Evolutionary conservation across 2,888 invertebrate species (phyloP).

Genomic region (Artemia sinica): DNA sequence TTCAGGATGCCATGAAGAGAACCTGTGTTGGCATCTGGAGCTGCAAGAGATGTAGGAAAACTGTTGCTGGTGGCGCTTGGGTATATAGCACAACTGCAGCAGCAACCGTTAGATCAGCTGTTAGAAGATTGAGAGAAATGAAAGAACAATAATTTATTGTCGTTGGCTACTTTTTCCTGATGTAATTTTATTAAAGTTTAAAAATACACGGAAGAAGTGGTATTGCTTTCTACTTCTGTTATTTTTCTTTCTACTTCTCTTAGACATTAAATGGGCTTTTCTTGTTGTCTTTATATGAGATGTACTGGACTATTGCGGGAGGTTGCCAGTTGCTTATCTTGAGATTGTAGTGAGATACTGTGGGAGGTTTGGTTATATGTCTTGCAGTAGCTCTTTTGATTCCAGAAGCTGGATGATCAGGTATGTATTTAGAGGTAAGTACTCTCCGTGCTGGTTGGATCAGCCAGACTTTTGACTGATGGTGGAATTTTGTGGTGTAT

Average conservation of each 20-base stretch:
- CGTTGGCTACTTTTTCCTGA: slow-evolving; percentile 5
- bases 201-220: background rate
- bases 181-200: background rate
- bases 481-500: too few species aligned
- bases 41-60: slow-evolving; percentile 89
- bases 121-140: slow-evolving; percentile 85
- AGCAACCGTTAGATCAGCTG: slow-evolving; percentile 89
- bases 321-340: too few species aligned
- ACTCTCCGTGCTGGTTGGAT: too few species aligned
- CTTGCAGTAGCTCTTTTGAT: too few species aligned
- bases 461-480: too few species aligned
- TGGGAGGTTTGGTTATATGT: too few species aligned
- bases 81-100: slow-evolving; percentile 96
- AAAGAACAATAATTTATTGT: slow-evolving; percentile 45
- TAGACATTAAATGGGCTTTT: background rate
- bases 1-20: slow-evolving; percentile 93
- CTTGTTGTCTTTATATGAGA: too few species aligned
- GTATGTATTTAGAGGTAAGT: too few species aligned
- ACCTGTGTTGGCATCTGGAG: slow-evolving; percentile 95
- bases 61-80: slow-evolving; percentile 95
- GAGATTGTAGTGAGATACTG: too few species aligned
- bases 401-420: too few species aligned
- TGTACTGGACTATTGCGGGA: too few species aligned
- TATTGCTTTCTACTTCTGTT: background rate
- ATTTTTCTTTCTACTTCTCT: background rate